Base-by-base conservation (phyloP, 2,888 invertebrate species). In the Caenorhabditis zanzibari region DNA sequence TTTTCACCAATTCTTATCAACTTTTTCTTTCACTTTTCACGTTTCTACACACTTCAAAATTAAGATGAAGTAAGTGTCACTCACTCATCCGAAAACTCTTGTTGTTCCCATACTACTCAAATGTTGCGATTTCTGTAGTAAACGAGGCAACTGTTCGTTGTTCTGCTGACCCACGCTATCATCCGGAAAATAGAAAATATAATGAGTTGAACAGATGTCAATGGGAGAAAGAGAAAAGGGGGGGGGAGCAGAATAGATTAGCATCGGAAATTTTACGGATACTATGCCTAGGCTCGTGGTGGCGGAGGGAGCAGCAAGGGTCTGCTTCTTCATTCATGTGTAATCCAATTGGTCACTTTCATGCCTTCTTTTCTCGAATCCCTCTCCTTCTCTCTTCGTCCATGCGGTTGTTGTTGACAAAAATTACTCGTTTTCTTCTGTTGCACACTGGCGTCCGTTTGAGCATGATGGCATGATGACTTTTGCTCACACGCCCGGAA, bases 371-470 rank as follows among this genome's bases (percentile, higher is more conserved):
- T 47, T 19, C 47, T 47, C 19, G 47, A 47, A 47, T 5, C 10
- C 19, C 47, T 49, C 16, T 49, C 16, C 28, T n/a, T 16, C 64
- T 44, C 63, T 22, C 19, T 32, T 38, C 63, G 44, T 24, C 14
- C n/a, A 32, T 32, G 44, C 63, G 44, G n/a, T 44, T 49, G 47
- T 66, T 66, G 64, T 66, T 66, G 64, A 66, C 64, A 19, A 64
- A n/a, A 64, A 64, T 47, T 22, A 61, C 47, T 47, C n/a, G 47
- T 47, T 47, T 47, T 47, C 47, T 47, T 1, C 7, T 47, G 47
- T 47, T 47, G 47, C 47, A 47, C 47, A 47, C n/a, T 12, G 6
- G n/a, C 47, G 2, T 9, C 47, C 19, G 47, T n/a, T n/a, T n/a
- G 19, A 16, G 47, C 38, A 38, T 12, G 38, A 38, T 38, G 19